Evolutionary conservation across 2,888 invertebrate species (phyloP).

Genomic region (Eretmocerus hayati): DNA sequence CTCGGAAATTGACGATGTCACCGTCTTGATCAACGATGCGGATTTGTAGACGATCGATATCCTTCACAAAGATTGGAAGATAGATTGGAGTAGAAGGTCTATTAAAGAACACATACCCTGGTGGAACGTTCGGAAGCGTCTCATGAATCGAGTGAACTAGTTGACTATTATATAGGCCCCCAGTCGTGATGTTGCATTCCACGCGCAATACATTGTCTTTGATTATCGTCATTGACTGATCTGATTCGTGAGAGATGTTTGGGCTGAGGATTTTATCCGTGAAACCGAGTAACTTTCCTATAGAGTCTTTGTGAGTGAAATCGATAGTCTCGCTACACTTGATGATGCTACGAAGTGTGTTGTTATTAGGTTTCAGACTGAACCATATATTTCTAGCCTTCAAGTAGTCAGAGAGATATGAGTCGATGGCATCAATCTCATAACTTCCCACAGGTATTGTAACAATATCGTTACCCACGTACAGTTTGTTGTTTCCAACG

Average conservation of each 20-base stretch:
- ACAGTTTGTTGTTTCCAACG: not conserved
- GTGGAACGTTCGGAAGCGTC: slow-evolving; percentile 23
- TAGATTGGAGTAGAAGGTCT: slow-evolving; percentile 15
- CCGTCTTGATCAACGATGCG: too few relatives aligned
- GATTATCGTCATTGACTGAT: slow-evolving; percentile 23
- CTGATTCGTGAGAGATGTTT: slow-evolving; percentile 12
- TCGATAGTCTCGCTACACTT: slow-evolving; percentile 10
- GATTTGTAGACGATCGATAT: not conserved
- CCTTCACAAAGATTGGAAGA: not conserved
- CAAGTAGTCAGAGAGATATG: not conserved
- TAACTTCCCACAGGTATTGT: slow-evolving; percentile 1
- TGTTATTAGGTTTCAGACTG: not conserved
- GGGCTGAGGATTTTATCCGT: slow-evolving; percentile 3
- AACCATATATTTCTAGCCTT: not conserved
- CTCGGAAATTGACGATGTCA: too few relatives aligned
- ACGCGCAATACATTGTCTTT: slow-evolving; percentile 24
- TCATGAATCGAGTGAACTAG: slow-evolving; percentile 25
- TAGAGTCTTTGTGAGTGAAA: slow-evolving; percentile 12
- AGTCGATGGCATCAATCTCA: not conserved
- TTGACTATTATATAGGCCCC: slow-evolving; percentile 23
- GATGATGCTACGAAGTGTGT: slow-evolving; percentile 7
- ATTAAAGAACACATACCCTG: slow-evolving; percentile 26
- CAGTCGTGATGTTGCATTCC: slow-evolving; percentile 26
- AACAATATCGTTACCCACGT: not conserved
- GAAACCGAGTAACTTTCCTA: slow-evolving; percentile 13